Base-by-base conservation (phyloP, 2,797 vertebrate genomes). In the Neosalanx taihuensis region DNA sequence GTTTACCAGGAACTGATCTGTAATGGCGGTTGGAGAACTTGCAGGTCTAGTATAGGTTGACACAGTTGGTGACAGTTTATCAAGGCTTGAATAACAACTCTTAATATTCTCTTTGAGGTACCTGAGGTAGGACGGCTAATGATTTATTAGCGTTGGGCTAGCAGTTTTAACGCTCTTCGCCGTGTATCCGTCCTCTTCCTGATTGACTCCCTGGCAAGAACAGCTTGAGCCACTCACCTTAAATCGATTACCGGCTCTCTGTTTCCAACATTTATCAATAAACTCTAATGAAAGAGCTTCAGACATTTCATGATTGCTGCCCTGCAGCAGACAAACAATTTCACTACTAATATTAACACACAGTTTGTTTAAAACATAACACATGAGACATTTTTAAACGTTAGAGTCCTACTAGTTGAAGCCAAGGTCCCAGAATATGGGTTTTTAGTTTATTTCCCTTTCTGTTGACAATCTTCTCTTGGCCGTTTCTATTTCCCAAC, bases 391-490 rank as follows among this genome's bases (percentile, higher is more conserved):
- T 15, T 72, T 26, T 46, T 46, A 13, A 46, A 67, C 57, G 63
- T 13, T 49, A 68, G 60, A 68, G 46, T 56, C 57, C 64, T 72
- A 37, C 20, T 75, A 71, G 74, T 73, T 76, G 20, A 73, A 69
- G n/a, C 59, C n/a, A 80, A 71, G 3, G 63, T 74, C 49, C 70
- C 78, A 67, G 65, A 46, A 46, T 46, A 46, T 46, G 13, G 41
- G 10, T 46, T 46, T 46, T 13, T 13, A 12, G 41, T 46, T 46
- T 13, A 2, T 46, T 46, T 46, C 41, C 12, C 10, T 46, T 46
- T 46, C 41, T 46, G 41, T 74, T 76, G 79, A 78, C 78, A 81
- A 65, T 64, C 57, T 33, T 62, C 59, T 65, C 18, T 17, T 75
- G 18, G 66, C 70, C 23, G 33, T 57, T 31, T 67, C 64, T 79